These are phyloP conservation scores for Polypterus senegalus DNA, from an alignment of 2,113 vertebrate genomes.

Conservation along the genomic window DNA sequence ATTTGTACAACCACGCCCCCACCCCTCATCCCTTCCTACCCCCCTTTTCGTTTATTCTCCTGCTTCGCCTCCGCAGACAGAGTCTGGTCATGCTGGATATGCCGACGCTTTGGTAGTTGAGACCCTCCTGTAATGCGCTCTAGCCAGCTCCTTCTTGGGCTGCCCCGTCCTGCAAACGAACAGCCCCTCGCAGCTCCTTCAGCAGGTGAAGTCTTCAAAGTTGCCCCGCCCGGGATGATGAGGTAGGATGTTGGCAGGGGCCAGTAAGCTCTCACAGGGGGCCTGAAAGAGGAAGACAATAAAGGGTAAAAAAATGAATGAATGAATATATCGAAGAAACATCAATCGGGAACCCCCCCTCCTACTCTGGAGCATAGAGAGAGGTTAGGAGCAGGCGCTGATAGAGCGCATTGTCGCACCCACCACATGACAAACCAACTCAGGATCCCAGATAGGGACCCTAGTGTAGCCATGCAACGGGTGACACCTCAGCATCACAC, in stretches of 20 bases:
- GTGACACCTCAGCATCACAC: too few species aligned
- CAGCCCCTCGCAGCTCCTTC: constrained; percentile 28
- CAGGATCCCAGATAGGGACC: too few species aligned
- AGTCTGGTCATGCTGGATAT: constrained; percentile 28
- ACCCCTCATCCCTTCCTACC: not conserved
- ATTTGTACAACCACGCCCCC: too few species aligned
- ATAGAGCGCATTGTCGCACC: too few species aligned
- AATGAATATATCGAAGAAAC: not conserved
- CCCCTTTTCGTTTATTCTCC: constrained; percentile 25
- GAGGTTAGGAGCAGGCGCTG: not conserved
- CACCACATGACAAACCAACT: too few species aligned
- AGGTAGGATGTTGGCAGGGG: constrained; percentile 97
- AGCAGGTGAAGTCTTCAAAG: constrained; percentile 98
- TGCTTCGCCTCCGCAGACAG: constrained; percentile 19
- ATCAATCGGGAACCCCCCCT: too few species aligned
- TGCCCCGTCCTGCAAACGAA: not conserved
- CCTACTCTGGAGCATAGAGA: not conserved
- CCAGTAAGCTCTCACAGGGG: constrained; percentile 84
- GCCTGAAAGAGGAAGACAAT: constrained; percentile 44
- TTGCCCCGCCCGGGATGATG: constrained; percentile 90
- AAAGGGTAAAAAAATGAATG: not conserved
- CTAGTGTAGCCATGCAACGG: too few species aligned
- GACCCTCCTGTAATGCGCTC: too few species aligned
- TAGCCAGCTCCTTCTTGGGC: not conserved
- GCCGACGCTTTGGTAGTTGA: too few species aligned